Evolutionary conservation across 2,113 vertebrate species (phyloP).

Genomic region (Myiopsitta monachus): DNA sequence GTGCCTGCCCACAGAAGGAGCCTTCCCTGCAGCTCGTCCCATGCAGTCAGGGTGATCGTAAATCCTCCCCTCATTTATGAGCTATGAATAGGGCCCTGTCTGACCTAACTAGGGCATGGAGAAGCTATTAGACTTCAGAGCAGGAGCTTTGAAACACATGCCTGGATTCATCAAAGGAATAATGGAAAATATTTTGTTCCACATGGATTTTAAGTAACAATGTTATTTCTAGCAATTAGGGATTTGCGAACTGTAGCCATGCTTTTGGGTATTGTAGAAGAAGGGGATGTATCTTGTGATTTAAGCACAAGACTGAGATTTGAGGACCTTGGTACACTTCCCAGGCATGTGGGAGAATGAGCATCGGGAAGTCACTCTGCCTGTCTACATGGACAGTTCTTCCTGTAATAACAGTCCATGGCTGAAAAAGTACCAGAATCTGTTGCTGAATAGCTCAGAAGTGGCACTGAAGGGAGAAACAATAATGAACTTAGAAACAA

Average conservation of each 20-base stretch:
- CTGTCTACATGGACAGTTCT: neutral
- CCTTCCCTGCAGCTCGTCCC: constrained; percentile 52
- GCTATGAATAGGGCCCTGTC: constrained; percentile 65
- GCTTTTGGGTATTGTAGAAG: neutral
- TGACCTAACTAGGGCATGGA: constrained; percentile 64
- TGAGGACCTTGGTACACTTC: neutral
- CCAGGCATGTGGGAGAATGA: neutral
- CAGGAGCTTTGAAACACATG: constrained; percentile 47
- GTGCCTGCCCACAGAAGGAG: neutral
- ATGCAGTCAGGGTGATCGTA: constrained; percentile 11
- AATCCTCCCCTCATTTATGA: constrained; percentile 50
- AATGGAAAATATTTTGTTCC: constrained; percentile 58
- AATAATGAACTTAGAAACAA: neutral
- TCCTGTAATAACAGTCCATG: neutral
- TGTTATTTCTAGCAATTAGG: constrained; percentile 54
- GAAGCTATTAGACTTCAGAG: constrained; percentile 61
- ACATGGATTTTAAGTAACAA: neutral
- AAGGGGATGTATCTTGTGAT: neutral
- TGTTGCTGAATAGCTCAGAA: neutral
- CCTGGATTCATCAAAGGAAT: constrained; percentile 56
- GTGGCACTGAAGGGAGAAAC: neutral
- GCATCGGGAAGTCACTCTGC: neutral
- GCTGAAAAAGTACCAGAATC: neutral
- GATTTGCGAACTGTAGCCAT: neutral
- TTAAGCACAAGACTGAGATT: neutral